Base-by-base conservation (phyloP, 2,888 invertebrate species). In the Junonia oenone region DNA sequence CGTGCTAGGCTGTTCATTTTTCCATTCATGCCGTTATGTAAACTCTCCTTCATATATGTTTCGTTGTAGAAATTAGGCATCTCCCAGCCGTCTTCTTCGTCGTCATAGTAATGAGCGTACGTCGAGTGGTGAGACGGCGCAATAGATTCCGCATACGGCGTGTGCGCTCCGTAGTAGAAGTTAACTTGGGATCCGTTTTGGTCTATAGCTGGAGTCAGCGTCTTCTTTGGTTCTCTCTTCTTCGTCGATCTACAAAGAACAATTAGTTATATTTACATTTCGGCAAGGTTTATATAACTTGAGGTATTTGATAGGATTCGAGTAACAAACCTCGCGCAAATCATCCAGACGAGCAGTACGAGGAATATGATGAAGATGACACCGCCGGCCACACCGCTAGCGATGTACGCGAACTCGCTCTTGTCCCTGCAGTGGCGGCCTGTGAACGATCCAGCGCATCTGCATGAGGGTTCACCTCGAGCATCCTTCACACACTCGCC, bases 1-100 rank as follows among this genome's bases (percentile, higher is more conserved):
- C 97, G 92, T 63, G 97, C 97, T 84, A 97, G 92, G 83, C 97
- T 97, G 88, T 97, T 97, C 95, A 97, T 96, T 83, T 97, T 97
- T 19, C 94, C 95, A 68, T 93, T 94, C 83, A 94, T 94, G 17
- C 95, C 95, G 68, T 95, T 96, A 81, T 97, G 97, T 55, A 97
- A 92, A 75, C 97, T 93, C 90, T 97, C 97, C 88, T 98, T 98
- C 97, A 98, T 97, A 76, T 98, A 98, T 1, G 97, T 97, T 85
- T 98, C 98, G 79, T 97, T 97, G 87, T 98, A 98, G 83, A 98
- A 98, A 83, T 98, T 98, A 0, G 98, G 98, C 98, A 98, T 98
- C 78, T 98, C 98, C 98, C 98, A 98, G 45, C 97, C 98, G 71
- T 98, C 98, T 82, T 98, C 98, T 76, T 98, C 98, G 68, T 98